Conservation (phyloP, 2,797 vertebrate genomes). For the Erethizon dorsatum region DNA sequence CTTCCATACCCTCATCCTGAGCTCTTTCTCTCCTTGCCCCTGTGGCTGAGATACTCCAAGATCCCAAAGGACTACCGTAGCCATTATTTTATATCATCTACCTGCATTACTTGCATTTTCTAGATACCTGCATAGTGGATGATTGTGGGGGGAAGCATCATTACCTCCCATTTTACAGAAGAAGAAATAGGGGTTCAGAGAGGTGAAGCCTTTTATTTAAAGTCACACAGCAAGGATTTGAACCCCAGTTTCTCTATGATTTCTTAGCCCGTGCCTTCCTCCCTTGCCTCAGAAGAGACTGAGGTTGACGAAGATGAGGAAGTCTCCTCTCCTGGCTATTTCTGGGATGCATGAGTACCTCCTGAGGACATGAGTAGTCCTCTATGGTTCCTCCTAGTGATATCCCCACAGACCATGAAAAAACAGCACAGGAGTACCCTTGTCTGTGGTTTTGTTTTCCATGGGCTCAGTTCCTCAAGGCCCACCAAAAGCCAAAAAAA, state of each 20-base stretch:
- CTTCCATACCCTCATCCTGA: background rate
- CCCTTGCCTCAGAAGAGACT: background rate
- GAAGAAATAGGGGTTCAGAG: background rate
- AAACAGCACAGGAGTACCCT: too few relatives aligned
- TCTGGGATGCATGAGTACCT: background rate
- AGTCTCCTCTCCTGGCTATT: background rate
- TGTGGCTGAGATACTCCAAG: background rate
- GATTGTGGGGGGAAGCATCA: fast-evolving
- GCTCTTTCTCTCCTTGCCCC: background rate
- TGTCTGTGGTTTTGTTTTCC: background rate
- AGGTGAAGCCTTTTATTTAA: background rate
- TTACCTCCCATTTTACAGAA: background rate
- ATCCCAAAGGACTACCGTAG: background rate
- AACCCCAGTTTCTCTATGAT: background rate
- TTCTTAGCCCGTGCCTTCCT: background rate
- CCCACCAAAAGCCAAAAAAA: background rate
- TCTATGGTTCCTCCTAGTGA: background rate
- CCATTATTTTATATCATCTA: too few relatives aligned
- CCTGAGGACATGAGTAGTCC: background rate
- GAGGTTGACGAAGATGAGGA: background rate
- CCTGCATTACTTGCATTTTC: fast-evolving
- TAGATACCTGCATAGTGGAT: fast-evolving
- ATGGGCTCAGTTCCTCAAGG: too few relatives aligned
- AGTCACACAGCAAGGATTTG: background rate
- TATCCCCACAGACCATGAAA: too few relatives aligned